Conservation (phyloP, 2,888 invertebrate species). For the Volucella inanis region DNA sequence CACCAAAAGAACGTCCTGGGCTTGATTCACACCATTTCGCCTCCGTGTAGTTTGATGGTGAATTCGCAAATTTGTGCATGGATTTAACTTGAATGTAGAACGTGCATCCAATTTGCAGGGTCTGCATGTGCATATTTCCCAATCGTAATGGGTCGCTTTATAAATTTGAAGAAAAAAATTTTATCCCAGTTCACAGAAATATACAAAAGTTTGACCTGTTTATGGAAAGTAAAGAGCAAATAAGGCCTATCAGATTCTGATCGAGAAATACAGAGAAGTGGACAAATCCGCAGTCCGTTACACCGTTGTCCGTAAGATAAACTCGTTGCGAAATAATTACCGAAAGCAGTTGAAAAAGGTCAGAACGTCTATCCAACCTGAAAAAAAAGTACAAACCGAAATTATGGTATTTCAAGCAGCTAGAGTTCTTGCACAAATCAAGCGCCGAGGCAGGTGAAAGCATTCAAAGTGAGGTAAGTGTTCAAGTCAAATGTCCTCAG, state of each 20-base stretch:
- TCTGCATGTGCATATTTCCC: neutral
- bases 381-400: constrained; percentile 34
- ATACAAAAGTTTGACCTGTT: constrained; percentile 24
- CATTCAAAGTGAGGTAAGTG: too few species aligned
- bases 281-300: constrained; percentile 33
- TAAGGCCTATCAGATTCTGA: constrained; percentile 13
- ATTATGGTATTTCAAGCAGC: constrained; percentile 52
- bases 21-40: neutral
- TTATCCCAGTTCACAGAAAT: constrained; percentile 18
- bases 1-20: constrained; percentile 12
- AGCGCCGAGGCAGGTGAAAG: neutral
- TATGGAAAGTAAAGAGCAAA: constrained; percentile 38
- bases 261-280: constrained; percentile 26
- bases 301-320: constrained; percentile 22
- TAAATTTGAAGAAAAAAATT: constrained; percentile 1
- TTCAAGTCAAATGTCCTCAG: too few species aligned
- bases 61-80: too few species aligned
- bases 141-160: neutral
- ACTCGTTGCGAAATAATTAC: constrained; percentile 34
- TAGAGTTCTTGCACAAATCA: constrained; percentile 20
- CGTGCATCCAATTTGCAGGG: neutral
- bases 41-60: too few species aligned
- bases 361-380: constrained; percentile 1
- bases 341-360: constrained; percentile 47
- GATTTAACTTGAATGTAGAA: neutral